Evolutionary conservation across 1,140 invertebrate genomes (phyloP), one percentile per base, ranked within the genome.

Genomic region (Rhyzopertha dominica): DNA sequence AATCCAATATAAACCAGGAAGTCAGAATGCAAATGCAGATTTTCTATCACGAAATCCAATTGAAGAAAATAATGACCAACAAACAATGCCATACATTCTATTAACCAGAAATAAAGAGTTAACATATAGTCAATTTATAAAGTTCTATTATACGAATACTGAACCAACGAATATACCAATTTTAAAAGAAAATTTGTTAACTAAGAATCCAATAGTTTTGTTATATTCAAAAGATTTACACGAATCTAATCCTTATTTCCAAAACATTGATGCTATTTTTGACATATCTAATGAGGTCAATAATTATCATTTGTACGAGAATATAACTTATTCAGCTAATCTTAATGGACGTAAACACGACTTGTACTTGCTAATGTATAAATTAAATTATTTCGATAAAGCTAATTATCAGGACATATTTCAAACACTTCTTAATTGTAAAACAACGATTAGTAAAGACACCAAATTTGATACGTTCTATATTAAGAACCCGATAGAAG

Each of bases 1-100:
- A 31, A 63, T 75, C 7, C 41, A 59, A 12, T 68, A 75, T 48
- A 65, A 68, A 51, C 36, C 58, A 24, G 68, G 68, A 3, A 62
- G 47, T 40, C 24, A 47, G 19, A 67, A 69, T 39, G 43, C 39
- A 3, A 62, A 64, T 30, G 66, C 62, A 1, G 66, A 70, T 37
- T 44, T 53, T 1, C 22, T 61, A 10, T 51, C 40, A 23, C 22
- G 53, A 18, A 49, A 41, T 23, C 30, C 35, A 20, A 1, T 28
- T n/a, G n/a, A n/a, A n/a, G n/a, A n/a, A n/a, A n/a, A n/a, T n/a
- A n/a, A n/a, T n/a, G n/a, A n/a, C n/a, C n/a, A n/a, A n/a, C n/a
- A n/a, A n/a, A n/a, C n/a, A n/a, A n/a, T n/a, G n/a, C n/a, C n/a
- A n/a, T n/a, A n/a, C n/a, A n/a, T n/a, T n/a, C n/a, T n/a, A n/a